These are phyloP conservation scores for Cebidichthys violaceus DNA, from an alignment of 2,113 vertebrate genomes.

Conservation along the genomic window DNA sequence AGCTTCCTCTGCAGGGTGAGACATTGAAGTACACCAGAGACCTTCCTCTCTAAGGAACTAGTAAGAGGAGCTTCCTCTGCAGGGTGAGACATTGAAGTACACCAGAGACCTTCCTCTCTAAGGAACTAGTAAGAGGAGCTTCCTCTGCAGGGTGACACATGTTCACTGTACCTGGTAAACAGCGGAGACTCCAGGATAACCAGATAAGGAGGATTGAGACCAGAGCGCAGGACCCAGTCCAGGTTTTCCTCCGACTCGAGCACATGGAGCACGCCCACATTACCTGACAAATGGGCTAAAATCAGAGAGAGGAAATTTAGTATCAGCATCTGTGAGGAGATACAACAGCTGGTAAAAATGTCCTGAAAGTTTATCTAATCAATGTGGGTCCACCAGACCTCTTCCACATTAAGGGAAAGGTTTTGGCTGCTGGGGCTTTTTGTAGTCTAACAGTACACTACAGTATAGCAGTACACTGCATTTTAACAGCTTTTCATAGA, in stretches of 20 bases:
- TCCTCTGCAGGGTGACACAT: constrained; percentile 20
- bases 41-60: too few species aligned
- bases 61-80: too few species aligned
- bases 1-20: too few species aligned
- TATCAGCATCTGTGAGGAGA: not conserved
- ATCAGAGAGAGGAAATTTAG: not conserved
- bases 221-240: constrained; percentile 87
- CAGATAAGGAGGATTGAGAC: constrained; percentile 91
- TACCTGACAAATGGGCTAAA: constrained; percentile 85
- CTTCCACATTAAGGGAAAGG: not conserved
- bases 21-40: too few species aligned
- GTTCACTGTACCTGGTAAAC: constrained; percentile 87
- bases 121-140: not conserved
- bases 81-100: not conserved
- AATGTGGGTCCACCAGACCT: not conserved
- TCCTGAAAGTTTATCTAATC: not conserved
- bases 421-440: not conserved
- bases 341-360: not conserved
- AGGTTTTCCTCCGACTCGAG: constrained; percentile 88
- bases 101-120: not conserved
- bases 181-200: constrained; percentile 88
- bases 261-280: constrained; percentile 94
- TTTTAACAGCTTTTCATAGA: not conserved
- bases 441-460: not conserved
- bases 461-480: not conserved